Base-by-base conservation (phyloP, 2,797 vertebrate genomes). In the Malurus splendens region DNA sequence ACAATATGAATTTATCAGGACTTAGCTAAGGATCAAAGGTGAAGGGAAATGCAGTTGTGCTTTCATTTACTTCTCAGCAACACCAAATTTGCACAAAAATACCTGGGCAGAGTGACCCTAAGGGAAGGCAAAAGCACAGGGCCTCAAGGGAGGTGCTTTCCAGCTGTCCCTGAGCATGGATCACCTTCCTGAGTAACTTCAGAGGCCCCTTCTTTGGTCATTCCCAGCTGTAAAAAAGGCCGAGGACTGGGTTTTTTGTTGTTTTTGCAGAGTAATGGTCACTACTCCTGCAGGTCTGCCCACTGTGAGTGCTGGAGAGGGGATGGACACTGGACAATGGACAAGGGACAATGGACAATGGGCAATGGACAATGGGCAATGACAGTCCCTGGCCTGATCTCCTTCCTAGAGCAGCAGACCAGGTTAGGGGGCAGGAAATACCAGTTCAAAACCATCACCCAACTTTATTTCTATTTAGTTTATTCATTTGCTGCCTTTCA, bases 1-100 rank as follows among this genome's bases (percentile, higher is more conserved):
- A 95, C 94, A 95, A 86, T 91, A 67, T 56, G 70, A 89, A 90
- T 97, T 97, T 94, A 96, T 96, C 96, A 96, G 88, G 86, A 86
- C 92, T 94, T 94, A 96, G 93, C 86, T 90, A 75, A 94, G 95
- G 94, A 96, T 93, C 86, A 95, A 91, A 90, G 94, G 87, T 90
- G 82, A 81, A 28, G 30, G 22, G 80, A 96, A 96, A 87, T 89
- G 67, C 54, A 82, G 33, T 87, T 80, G 51, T 8, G 28, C 45
- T 89, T 94, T 89, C 56, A 83, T 94, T 96, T 95, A 56, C 80
- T 86, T 94, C 62, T 80, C 45, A 85, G 81, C 68, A 72, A 65
- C 61, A 92, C 83, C 24, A 65, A 74, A 74, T 91, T 84, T 90
- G 36, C 78, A 41, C 57, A 87, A 79, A 87, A 82, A 32, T 41